Conservation (phyloP, 1,140 invertebrate genomes). For the Drosophila orosa region DNA sequence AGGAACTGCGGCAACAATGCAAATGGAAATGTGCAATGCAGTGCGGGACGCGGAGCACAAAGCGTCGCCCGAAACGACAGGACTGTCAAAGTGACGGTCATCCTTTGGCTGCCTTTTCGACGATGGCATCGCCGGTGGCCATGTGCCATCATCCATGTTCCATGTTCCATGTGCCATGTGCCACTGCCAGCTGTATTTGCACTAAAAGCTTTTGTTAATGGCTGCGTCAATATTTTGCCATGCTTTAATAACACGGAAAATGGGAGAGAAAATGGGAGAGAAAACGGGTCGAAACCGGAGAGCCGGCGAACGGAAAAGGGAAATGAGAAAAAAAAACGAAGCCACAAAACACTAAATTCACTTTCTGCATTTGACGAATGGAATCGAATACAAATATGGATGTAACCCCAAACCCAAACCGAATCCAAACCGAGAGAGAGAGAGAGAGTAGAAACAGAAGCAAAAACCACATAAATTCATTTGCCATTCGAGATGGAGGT, state of each 20-base stretch:
- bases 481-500: slow-evolving; percentile 35
- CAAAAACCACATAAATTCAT: slow-evolving; percentile 72
- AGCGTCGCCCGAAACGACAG: slow-evolving; percentile 65
- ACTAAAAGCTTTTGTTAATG: slow-evolving; percentile 80
- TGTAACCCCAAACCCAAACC: slow-evolving; percentile 8
- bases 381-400: slow-evolving; percentile 60
- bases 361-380: slow-evolving; percentile 69
- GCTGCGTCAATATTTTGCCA: slow-evolving; percentile 71
- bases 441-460: slow-evolving; percentile 30
- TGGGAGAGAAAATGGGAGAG: slow-evolving; percentile 11
- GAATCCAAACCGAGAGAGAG: slow-evolving; percentile 5
- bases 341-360: slow-evolving; percentile 53
- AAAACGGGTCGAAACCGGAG: slow-evolving; percentile 18
- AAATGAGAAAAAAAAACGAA: slow-evolving; percentile 40
- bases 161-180: slow-evolving; percentile 38
- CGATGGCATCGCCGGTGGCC: slow-evolving; percentile 24
- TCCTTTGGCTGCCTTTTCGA: slow-evolving; percentile 38
- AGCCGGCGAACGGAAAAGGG: slow-evolving; percentile 30
- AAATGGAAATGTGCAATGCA: slow-evolving; percentile 65
- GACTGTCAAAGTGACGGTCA: slow-evolving; percentile 70
- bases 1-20: slow-evolving; percentile 53
- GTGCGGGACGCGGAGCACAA: slow-evolving; percentile 28
- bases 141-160: slow-evolving; percentile 1
- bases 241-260: slow-evolving; percentile 59
- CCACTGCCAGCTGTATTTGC: slow-evolving; percentile 57